Conservation (phyloP, 2,888 invertebrate genomes). For the Xanthostigma xanthostigma region DNA sequence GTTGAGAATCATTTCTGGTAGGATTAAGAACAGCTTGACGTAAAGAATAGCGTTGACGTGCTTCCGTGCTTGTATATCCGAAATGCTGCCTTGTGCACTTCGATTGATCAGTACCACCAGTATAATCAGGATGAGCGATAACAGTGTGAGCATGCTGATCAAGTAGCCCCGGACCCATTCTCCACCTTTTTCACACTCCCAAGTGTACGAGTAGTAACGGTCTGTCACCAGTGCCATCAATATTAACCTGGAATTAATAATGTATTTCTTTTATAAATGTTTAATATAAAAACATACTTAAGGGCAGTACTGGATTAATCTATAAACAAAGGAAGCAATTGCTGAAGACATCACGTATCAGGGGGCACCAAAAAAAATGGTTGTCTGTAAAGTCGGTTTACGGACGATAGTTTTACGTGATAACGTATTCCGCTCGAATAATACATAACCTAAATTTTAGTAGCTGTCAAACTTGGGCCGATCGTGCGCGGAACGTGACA, state of each 20-base stretch:
- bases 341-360: too few relatives aligned
- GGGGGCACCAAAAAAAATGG: too few relatives aligned
- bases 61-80: conserved; percentile 52
- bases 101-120: conserved; percentile 51
- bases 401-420: too few relatives aligned
- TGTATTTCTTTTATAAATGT: neutral
- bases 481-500: too few relatives aligned
- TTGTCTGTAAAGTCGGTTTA: too few relatives aligned
- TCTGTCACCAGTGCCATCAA: conserved; percentile 47
- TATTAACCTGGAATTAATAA: conserved; percentile 38
- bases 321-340: too few relatives aligned
- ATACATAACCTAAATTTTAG: too few relatives aligned
- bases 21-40: conserved; percentile 53
- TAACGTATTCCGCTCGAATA: too few relatives aligned
- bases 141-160: conserved; percentile 50
- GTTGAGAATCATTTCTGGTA: conserved; percentile 67
- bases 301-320: too few relatives aligned
- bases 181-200: conserved; percentile 55
- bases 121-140: conserved; percentile 45
- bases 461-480: too few relatives aligned
- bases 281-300: too few relatives aligned
- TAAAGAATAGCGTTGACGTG: conserved; percentile 57
- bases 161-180: conserved; percentile 57
- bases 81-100: conserved; percentile 64
- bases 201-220: conserved; percentile 48